Percentiles rank a stretch among this genome's conserved stretches.
phyloP scores from a whole-genome alignment of 2,113 vertebrate genomes.

The Prolemur simus region DNA sequence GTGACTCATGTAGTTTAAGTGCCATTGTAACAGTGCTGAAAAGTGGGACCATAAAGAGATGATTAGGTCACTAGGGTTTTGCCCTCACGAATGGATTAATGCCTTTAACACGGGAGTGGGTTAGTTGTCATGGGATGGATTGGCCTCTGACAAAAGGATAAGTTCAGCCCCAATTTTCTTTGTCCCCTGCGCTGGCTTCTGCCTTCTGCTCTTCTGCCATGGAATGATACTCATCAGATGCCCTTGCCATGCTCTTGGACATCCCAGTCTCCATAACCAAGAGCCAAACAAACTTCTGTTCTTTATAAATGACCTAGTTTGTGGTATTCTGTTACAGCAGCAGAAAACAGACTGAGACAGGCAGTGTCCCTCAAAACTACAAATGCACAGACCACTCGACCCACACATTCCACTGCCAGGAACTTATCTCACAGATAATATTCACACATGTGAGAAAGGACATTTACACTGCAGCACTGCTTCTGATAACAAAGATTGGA shows the following conservation, averaged over 20 bases:
- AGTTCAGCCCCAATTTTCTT: not conserved
- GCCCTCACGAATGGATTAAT: not conserved
- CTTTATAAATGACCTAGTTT: not conserved
- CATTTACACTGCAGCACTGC: not conserved
- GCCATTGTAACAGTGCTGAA: not conserved
- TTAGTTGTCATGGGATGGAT: not conserved
- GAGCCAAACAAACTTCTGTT: not conserved
- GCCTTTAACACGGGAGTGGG: not conserved
- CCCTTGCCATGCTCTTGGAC: not conserved
- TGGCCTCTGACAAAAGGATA: not conserved
- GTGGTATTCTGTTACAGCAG: not conserved
- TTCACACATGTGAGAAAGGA: not conserved
- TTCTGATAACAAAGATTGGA: not conserved
- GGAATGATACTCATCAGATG: not conserved
- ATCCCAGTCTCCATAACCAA: not conserved
- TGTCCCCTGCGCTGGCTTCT: not conserved
- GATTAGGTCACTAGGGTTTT: not conserved
- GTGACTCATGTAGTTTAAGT: not conserved
- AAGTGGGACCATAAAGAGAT: not conserved
- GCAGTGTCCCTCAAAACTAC: not conserved
- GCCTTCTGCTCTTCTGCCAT: not conserved
- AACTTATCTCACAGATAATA: not conserved
- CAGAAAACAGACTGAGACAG: not conserved
- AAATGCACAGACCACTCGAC: not conserved
- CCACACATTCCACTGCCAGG: not conserved